Conservation (phyloP, 64 coral and sea anemone genomes). For the Catalaphyllia jardinei region DNA sequence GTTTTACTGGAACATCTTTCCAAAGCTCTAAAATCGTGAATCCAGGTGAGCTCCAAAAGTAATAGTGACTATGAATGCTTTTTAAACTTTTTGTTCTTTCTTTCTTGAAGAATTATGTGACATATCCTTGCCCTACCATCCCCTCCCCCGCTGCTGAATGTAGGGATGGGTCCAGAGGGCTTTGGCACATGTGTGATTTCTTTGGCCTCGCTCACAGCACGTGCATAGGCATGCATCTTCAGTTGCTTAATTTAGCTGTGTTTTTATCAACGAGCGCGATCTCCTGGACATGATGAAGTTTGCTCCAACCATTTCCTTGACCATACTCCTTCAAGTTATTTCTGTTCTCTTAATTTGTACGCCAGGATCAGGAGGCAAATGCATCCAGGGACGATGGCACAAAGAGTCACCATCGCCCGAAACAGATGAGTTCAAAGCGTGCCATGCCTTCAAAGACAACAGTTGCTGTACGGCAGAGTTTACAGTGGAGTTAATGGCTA, state of each 20-base stretch:
- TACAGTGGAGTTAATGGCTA: slow-evolving; percentile 32
- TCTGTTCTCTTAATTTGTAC: neutral
- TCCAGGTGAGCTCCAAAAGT: no score
- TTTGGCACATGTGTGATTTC: no score
- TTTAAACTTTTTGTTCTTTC: no score
- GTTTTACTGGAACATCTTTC: no score
- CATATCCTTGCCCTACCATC: no score
- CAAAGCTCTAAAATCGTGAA: no score
- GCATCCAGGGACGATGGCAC: slow-evolving; percentile 37
- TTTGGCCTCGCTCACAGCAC: neutral
- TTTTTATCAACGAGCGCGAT: neutral
- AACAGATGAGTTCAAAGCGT: slow-evolving; percentile 9
- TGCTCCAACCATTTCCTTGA: neutral
- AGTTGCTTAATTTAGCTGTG: neutral
- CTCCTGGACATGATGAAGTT: neutral
- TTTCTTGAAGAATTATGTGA: no score
- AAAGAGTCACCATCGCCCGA: slow-evolving; percentile 41
- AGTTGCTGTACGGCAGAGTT: slow-evolving; percentile 44
- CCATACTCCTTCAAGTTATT: neutral
- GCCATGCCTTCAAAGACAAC: slow-evolving; percentile 21
- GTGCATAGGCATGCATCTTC: neutral
- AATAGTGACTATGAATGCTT: no score
- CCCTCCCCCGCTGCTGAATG: no score
- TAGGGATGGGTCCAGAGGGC: no score
- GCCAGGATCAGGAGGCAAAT: neutral